Conservation (phyloP, 2,888 invertebrate species). For the Elegia similella region DNA sequence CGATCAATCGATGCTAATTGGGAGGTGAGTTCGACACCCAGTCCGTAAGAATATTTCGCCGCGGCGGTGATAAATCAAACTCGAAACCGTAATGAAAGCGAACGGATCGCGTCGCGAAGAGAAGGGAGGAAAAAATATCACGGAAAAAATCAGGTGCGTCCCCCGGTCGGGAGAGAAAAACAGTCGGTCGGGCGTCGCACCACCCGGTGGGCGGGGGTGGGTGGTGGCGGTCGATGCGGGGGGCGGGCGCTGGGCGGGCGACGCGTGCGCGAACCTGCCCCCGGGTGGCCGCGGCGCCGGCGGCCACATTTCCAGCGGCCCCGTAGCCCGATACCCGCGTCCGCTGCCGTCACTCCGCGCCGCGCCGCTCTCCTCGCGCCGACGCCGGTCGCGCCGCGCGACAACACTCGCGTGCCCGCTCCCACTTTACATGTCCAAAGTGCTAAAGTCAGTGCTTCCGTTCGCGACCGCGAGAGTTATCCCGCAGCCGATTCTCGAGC, state of each 20-base stretch:
- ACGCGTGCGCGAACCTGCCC: conserved; percentile 56
- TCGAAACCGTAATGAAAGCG: conserved; percentile 82
- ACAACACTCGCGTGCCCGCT: conserved; percentile 55
- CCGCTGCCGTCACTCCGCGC: conserved; percentile 63
- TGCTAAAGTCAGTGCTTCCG: conserved; percentile 78
- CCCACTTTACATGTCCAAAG: conserved; percentile 76
- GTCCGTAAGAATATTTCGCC: conserved; percentile 76
- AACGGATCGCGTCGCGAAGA: conserved; percentile 81
- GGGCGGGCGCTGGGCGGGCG: conserved; percentile 65
- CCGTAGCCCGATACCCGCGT: conserved; percentile 48
- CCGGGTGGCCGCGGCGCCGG: conserved; percentile 51
- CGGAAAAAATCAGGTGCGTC: conserved; percentile 82
- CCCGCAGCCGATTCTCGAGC: conserved; percentile 70
- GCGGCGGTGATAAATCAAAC: conserved; percentile 81
- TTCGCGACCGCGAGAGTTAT: conserved; percentile 75
- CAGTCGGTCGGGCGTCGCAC: conserved; percentile 64
- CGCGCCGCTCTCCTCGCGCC: conserved; percentile 66
- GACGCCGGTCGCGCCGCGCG: conserved; percentile 74
- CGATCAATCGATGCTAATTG: conserved; percentile 76
- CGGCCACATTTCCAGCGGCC: conserved; percentile 50
- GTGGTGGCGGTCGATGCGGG: conserved; percentile 72
- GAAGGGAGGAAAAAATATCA: conserved; percentile 81
- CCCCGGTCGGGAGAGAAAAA: conserved; percentile 79
- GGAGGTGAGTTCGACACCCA: conserved; percentile 75
- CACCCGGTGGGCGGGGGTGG: conserved; percentile 60